Percentiles rank a stretch among this genome's conserved stretches.
Conservation (phyloP, 2,113 vertebrate species). For the Passer montanus region DNA sequence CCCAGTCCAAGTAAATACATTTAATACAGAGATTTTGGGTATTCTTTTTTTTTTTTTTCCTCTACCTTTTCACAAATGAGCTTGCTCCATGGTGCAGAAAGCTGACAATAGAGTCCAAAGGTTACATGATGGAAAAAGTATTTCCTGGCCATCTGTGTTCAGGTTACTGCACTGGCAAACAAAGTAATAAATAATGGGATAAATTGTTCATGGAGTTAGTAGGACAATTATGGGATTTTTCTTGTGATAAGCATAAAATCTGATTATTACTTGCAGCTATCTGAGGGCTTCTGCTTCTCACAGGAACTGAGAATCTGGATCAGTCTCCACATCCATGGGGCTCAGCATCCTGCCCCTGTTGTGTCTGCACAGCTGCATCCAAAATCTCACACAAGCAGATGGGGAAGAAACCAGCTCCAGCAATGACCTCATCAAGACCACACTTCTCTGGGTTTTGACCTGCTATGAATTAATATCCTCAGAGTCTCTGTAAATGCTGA, state of each 20-base stretch:
- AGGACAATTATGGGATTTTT: neutral
- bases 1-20: neutral
- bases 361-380: neutral
- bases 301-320: neutral
- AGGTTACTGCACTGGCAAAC: neutral
- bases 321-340: accelerated
- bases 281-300: neutral
- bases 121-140: neutral
- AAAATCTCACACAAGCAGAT: neutral
- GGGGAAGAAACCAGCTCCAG: neutral
- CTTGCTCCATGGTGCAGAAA: neutral
- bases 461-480: neutral
- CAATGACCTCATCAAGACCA: neutral
- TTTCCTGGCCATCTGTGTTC: neutral
- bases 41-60: neutral
- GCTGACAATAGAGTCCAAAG: neutral
- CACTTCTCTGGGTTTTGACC: neutral
- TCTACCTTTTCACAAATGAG: neutral
- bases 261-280: neutral
- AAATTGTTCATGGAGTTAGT: neutral
- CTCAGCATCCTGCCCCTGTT: neutral
- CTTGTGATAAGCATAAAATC: neutral
- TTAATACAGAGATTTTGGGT: neutral
- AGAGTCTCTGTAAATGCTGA: neutral
- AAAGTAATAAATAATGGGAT: neutral